These are phyloP conservation scores for Pantherophis alleghaniensis DNA, from an alignment of 2,797 vertebrate genomes.

Conservation along the genomic window DNA sequence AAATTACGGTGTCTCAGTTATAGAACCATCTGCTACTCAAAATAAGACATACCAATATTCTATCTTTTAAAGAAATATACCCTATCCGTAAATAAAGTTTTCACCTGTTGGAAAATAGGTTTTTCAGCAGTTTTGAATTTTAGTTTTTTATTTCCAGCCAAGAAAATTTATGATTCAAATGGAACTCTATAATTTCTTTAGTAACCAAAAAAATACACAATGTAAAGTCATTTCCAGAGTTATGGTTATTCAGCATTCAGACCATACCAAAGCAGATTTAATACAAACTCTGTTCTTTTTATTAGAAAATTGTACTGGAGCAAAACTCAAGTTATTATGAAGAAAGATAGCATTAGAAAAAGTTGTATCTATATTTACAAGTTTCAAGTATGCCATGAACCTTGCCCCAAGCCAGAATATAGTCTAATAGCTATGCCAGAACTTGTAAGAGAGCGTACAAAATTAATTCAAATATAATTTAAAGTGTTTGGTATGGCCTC, in stretches of 20 bases:
- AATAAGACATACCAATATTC: conserved; percentile 71
- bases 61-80: conserved; percentile 71
- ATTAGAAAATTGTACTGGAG: conserved; percentile 39
- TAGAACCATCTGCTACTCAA: conserved; percentile 72
- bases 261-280: conserved; percentile 84
- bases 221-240: conserved; percentile 62
- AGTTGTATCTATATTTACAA: conserved; percentile 51
- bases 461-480: conserved; percentile 62
- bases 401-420: conserved; percentile 56
- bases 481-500: conserved; percentile 87
- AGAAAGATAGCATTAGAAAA: conserved; percentile 51
- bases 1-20: conserved; percentile 70
- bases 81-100: conserved; percentile 60
- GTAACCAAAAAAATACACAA: conserved; percentile 70
- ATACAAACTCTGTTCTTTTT: conserved; percentile 66
- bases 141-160: conserved; percentile 30
- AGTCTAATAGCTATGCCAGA: conserved; percentile 65
- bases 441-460: conserved; percentile 30
- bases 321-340: conserved; percentile 61
- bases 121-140: conserved; percentile 49
- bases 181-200: conserved; percentile 61
- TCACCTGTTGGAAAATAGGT: conserved; percentile 62
- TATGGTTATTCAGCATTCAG: conserved; percentile 74
- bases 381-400: conserved; percentile 48
- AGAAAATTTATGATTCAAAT: conserved; percentile 51